phyloP scores from a whole-genome alignment of 2,113 vertebrate genomes.

The Tragulus kanchil region DNA sequence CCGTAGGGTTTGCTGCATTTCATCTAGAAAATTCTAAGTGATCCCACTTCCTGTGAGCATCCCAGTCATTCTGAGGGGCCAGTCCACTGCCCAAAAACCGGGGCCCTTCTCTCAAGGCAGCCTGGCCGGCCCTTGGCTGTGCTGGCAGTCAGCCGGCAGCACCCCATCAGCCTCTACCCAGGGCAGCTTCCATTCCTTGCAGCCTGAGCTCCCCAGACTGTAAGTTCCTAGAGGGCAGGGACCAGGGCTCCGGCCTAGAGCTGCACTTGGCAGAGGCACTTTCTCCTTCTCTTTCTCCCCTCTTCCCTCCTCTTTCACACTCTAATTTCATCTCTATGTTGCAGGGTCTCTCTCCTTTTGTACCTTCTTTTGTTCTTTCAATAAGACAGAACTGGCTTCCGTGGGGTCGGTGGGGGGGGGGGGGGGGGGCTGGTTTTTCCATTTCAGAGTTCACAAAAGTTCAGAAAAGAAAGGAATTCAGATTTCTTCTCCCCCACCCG shows the following conservation, averaged over 20 bases:
- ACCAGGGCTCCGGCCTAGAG: neutral
- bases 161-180: neutral
- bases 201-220: neutral
- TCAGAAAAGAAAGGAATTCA: neutral
- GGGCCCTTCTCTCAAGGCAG: too few species aligned
- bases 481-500: neutral
- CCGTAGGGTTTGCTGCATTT: neutral
- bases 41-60: neutral
- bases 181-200: neutral
- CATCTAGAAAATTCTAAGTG: slow-evolving; percentile 43
- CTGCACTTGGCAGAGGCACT: neutral
- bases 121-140: neutral
- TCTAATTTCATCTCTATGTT: neutral
- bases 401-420: too few species aligned
- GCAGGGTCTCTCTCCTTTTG: neutral
- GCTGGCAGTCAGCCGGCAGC: neutral
- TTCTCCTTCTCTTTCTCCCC: too few species aligned
- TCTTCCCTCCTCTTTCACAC: neutral
- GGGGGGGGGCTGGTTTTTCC: neutral
- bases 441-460: neutral
- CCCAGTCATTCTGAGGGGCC: slow-evolving; percentile 29
- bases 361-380: neutral
- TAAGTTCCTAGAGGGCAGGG: slow-evolving; percentile 60
- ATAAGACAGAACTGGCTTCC: neutral
- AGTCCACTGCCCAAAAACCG: too few species aligned